Conservation (phyloP, 2,888 invertebrate species). For the Rhyacophila evoluta region DNA sequence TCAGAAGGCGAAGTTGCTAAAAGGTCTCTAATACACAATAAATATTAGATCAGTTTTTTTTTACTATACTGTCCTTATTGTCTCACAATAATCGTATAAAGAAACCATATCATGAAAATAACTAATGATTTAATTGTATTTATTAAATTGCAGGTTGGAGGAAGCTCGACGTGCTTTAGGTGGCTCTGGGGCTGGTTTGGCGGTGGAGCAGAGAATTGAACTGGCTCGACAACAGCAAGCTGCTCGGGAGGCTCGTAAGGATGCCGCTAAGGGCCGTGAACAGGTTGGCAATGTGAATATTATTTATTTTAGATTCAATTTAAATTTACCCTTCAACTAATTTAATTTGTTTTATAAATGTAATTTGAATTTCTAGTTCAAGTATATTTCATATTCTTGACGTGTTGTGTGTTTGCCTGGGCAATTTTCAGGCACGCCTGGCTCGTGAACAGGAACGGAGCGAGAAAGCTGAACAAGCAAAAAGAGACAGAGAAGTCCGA, state of each 20-base stretch:
- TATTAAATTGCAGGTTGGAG: slow-evolving; percentile 74
- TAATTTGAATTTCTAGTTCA: too few species aligned
- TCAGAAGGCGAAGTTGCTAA: slow-evolving; percentile 86
- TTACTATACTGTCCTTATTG: too few species aligned
- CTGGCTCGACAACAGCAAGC: slow-evolving; percentile 80
- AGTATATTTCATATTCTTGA: neutral
- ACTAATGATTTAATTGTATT: too few species aligned
- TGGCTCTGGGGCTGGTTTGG: slow-evolving; percentile 72
- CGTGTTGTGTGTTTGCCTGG: slow-evolving; percentile 23
- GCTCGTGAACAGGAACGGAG: slow-evolving; percentile 81
- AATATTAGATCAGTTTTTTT: too few species aligned
- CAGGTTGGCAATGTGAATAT: slow-evolving; percentile 61
- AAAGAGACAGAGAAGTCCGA: slow-evolving; percentile 83
- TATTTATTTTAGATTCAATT: too few species aligned
- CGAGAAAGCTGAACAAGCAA: slow-evolving; percentile 85
- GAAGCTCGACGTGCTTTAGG: slow-evolving; percentile 76
- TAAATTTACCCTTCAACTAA: too few species aligned
- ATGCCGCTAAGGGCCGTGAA: slow-evolving; percentile 72
- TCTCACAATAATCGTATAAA: too few species aligned
- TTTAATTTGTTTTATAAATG: too few species aligned
- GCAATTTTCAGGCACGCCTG: slow-evolving; percentile 65
- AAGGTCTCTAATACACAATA: too few species aligned
- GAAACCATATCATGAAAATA: too few species aligned
- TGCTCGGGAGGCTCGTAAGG: slow-evolving; percentile 79
- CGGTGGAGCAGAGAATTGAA: slow-evolving; percentile 82